Base-by-base conservation (phyloP, 2,113 vertebrate genomes). In the Gasterosteus nipponicus region DNA sequence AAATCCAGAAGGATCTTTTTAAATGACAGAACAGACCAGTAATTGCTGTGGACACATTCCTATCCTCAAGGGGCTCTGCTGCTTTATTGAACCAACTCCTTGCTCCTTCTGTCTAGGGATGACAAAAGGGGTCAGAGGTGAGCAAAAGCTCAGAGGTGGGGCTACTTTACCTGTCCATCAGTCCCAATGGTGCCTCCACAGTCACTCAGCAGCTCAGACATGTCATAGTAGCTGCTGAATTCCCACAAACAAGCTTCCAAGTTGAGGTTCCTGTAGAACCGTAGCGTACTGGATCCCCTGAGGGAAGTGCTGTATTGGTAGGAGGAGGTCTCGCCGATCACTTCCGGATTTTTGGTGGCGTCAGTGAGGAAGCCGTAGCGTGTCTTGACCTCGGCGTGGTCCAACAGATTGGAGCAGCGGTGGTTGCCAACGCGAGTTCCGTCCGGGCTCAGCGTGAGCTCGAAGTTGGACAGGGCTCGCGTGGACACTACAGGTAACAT, bases 201-300 rank as follows among this genome's bases (percentile, higher is more conserved):
- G 84, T 97, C 96, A 0, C 93, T 94, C 38, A 99, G 96, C 16
- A 99, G 95, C 83, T 99, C 98, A 0, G 98, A 98, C 97, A 99
- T 96, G 91, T 98, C 96, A 18, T 98, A 99, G 89, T 97, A 97
- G 93, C 94, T 96, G 49, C 85, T 94, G 70, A 99, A 99, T 83
- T 98, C 96, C 98, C 98, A 99, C 22, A 98, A 68, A 73, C 98
- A 99, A 41, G 97, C 97, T 80, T 99, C 97, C 59, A 99, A 89
- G 79, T 99, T 96, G 67, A 99, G 94, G 85, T 96, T 98, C 53
- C 95, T 91, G 87, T 99, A 99, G 92, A 98, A 99, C 1, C 96
- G 95, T 8, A 99, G 87, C 0, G 97, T 93, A 0, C 87, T 84
- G 51, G 93, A 69, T 1, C 97, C 95, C 77, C 98, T 92, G 10